These are phyloP conservation scores for Oligia strigilis DNA, from an alignment of 2,888 invertebrate genomes.

Conservation along the genomic window DNA sequence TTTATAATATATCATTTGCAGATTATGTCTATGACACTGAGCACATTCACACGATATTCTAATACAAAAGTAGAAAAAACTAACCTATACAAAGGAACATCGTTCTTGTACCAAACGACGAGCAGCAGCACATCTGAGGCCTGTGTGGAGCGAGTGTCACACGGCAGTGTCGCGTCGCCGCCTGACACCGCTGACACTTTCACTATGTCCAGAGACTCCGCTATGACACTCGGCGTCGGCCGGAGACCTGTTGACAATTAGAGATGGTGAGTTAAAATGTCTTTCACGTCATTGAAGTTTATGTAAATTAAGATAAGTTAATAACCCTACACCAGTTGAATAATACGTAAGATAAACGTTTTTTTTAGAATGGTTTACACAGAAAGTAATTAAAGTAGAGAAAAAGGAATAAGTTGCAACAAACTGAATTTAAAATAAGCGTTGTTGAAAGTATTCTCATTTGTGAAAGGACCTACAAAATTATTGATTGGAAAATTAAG, in stretches of 20 bases:
- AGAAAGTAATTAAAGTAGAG: too few relatives aligned
- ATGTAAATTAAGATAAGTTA: too few relatives aligned
- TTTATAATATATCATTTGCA: too few relatives aligned
- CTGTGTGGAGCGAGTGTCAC: conserved; percentile 95
- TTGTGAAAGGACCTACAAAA: neutral
- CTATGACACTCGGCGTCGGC: conserved; percentile 77
- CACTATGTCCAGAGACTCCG: conserved; percentile 90
- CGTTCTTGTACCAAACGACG: conserved; percentile 97
- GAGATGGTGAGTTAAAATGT: conserved; percentile 16
- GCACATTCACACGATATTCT: neutral
- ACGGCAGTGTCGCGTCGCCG: conserved; percentile 95
- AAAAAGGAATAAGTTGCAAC: too few relatives aligned
- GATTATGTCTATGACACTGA: neutral
- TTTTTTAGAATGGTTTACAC: too few relatives aligned
- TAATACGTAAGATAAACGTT: too few relatives aligned
- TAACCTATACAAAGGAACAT: conserved; percentile 97
- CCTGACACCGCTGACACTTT: conserved; percentile 94
- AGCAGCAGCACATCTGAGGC: conserved; percentile 95
- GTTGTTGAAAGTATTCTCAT: neutral
- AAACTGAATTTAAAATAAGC: conserved; percentile 4
- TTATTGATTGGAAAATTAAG: too few relatives aligned
- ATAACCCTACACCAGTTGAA: neutral
- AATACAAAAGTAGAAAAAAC: conserved; percentile 23
- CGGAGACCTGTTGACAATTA: conserved; percentile 81
- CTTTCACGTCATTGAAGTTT: neutral